These are phyloP conservation scores for Potorous gilbertii DNA, from an alignment of 2,797 vertebrate genomes.

Conservation along the genomic window DNA sequence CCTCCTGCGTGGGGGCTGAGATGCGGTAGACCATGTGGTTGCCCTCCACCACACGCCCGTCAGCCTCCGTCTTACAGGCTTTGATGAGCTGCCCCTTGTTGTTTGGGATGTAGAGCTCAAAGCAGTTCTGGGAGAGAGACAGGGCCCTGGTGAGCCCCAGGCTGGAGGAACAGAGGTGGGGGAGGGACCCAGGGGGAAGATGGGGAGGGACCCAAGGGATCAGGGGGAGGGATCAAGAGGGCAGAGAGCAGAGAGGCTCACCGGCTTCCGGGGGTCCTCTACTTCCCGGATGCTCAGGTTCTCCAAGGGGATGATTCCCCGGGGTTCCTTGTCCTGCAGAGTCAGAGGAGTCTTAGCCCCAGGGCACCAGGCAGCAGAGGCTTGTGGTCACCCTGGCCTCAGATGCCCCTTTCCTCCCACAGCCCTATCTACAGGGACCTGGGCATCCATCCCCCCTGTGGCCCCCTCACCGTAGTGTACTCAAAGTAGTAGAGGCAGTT, in stretches of 20 bases:
- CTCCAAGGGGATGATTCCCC: constrained; percentile 96
- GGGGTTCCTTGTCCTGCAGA: constrained; percentile 93
- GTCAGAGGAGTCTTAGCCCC: constrained; percentile 12
- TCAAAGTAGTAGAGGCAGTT: constrained; percentile 98
- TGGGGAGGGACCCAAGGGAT: too few relatives aligned
- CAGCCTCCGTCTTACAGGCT: constrained; percentile 91
- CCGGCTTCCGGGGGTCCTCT: constrained; percentile 95
- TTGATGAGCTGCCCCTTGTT: constrained; percentile 97
- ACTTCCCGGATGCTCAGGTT: constrained; percentile 96
- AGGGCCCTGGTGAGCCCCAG: neutral
- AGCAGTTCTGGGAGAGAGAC: constrained; percentile 89
- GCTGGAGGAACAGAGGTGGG: neutral
- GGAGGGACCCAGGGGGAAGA: neutral
- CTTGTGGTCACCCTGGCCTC: rapidly evolving
- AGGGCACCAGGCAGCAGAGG: neutral
- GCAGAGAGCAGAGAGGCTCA: constrained; percentile 64
- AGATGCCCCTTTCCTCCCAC: neutral
- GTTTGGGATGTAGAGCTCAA: constrained; percentile 96
- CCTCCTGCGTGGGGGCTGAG: constrained; percentile 94
- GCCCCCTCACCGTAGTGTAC: constrained; percentile 92
- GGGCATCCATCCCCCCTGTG: rapidly evolving
- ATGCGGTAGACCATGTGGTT: constrained; percentile 94
- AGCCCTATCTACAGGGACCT: neutral
- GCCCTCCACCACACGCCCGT: constrained; percentile 94
- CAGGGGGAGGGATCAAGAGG: neutral